Conservation (phyloP, 2,113 vertebrate genomes). For the Calidris pygmaea region DNA sequence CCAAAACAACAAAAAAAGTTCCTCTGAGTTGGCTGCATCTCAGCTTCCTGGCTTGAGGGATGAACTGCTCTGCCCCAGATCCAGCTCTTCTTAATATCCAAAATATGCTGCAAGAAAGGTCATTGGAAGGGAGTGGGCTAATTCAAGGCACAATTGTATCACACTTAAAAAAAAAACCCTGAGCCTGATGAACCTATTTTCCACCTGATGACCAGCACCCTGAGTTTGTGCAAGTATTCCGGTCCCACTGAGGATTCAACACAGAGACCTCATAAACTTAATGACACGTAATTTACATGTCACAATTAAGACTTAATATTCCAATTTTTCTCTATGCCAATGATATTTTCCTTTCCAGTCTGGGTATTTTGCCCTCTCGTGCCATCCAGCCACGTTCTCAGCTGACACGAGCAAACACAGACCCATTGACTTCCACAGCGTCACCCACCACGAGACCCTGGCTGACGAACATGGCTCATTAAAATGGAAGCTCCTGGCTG, state of each 20-base stretch:
- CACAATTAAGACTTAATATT: not conserved
- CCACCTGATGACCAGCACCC: not conserved
- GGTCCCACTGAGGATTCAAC: not conserved
- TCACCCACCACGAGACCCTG: not conserved
- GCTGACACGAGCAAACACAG: not conserved
- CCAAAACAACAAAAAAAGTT: not conserved
- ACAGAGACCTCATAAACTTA: not conserved
- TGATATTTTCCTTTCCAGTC: not conserved
- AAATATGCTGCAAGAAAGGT: constrained; percentile 1
- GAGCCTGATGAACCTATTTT: not conserved
- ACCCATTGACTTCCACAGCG: rapidly evolving
- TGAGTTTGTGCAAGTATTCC: not conserved
- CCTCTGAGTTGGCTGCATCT: not conserved
- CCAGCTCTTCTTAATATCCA: not conserved
- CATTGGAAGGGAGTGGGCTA: constrained; percentile 3
- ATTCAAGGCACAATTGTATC: not conserved
- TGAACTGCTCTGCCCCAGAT: not conserved
- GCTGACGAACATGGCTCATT: not conserved
- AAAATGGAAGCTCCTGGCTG: not conserved
- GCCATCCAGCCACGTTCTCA: not conserved
- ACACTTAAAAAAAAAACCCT: not conserved
- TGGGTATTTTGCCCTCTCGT: not conserved
- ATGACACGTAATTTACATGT: not conserved
- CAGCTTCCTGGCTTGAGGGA: constrained; percentile 12
- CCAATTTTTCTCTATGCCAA: not conserved